Evolutionary conservation across 2,888 invertebrate species (phyloP).

Genomic region (Limnephilus lunatus): DNA sequence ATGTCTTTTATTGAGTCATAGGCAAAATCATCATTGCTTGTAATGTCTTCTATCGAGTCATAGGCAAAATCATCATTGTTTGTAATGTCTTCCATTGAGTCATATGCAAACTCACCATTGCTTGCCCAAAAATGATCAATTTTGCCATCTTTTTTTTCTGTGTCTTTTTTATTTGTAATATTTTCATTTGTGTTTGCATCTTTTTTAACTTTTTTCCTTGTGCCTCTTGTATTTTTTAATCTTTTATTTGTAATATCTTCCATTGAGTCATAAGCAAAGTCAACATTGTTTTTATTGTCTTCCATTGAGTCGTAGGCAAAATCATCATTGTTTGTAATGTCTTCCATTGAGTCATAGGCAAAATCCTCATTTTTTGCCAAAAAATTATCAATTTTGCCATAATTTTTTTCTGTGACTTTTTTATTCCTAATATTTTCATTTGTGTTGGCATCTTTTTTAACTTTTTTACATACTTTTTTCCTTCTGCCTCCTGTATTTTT

Average conservation of each 20-base stretch:
- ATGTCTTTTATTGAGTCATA: not conserved
- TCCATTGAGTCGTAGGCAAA: not conserved
- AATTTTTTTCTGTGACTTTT: not conserved
- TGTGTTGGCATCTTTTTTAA: not conserved
- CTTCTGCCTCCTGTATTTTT: not conserved
- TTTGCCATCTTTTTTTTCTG: no score
- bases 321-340: not conserved
- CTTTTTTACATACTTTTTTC: not conserved
- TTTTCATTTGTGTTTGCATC: not conserved
- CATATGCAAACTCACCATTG: no score
- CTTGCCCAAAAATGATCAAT: not conserved
- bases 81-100: no score
- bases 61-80: not conserved
- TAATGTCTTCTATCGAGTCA: not conserved
- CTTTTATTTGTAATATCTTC: not conserved
- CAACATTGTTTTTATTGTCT: not conserved
- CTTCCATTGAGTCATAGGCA: no score
- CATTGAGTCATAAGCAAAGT: not conserved
- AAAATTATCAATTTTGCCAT: not conserved
- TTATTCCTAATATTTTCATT: not conserved
- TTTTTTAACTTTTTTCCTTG: not conserved
- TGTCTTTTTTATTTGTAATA: no score
- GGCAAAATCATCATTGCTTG: not conserved
- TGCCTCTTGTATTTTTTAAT: not conserved
- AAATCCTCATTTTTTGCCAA: not conserved